These are phyloP conservation scores for Corythaeola cristata DNA, from an alignment of 2,113 vertebrate species.

Conservation along the genomic window DNA sequence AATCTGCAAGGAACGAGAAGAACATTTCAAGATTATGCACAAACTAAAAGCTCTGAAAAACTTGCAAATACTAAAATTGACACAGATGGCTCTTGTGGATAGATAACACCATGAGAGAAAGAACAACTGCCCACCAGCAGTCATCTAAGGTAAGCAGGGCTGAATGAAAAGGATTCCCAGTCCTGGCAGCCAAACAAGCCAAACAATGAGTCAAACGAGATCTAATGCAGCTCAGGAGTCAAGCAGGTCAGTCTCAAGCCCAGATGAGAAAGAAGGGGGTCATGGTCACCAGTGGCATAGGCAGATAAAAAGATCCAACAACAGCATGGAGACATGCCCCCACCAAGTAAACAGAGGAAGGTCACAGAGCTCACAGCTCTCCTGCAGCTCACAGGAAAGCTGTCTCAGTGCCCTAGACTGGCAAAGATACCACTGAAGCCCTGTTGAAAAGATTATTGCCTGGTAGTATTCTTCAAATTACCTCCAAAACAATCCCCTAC, in stretches of 20 bases:
- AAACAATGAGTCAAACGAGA: background rate
- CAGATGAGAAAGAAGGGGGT: background rate
- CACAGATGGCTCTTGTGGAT: background rate
- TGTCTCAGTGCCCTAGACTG: background rate
- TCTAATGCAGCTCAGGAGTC: background rate
- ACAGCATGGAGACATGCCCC: background rate
- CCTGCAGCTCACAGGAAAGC: background rate
- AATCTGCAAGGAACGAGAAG: background rate
- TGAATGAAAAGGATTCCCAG: background rate
- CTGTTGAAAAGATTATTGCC: background rate
- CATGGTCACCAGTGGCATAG: background rate
- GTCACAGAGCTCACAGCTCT: background rate
- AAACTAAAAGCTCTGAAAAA: background rate
- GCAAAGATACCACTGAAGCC: background rate
- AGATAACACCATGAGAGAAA: background rate
- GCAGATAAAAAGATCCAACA: slow-evolving; percentile 23
- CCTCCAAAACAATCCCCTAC: background rate
- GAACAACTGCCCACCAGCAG: background rate
- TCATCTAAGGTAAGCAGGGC: background rate
- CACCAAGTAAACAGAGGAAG: background rate
- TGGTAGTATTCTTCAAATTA: background rate
- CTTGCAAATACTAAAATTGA: background rate
- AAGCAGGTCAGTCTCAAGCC: background rate
- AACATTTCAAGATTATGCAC: background rate
- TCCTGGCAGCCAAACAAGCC: background rate